A percentile compares a stretch with the other conserved stretches of the same genome.
phyloP scores from a whole-genome alignment of 1,140 invertebrate genomes.

The Hyphantria cunea region DNA sequence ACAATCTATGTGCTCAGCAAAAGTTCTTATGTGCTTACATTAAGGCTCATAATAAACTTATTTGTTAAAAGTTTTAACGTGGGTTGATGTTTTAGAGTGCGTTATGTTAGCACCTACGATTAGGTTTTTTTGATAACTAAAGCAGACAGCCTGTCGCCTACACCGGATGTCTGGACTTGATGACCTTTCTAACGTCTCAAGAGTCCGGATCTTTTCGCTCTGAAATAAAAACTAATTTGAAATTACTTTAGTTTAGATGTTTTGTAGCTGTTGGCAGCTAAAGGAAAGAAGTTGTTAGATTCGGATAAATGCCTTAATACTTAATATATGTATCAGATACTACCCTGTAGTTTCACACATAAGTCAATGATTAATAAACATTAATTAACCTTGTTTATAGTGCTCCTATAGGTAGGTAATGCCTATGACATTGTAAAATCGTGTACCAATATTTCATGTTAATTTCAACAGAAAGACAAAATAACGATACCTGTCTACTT shows the following conservation, averaged over 20 bases:
- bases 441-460: no score
- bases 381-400: no score
- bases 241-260: background rate
- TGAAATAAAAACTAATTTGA: background rate
- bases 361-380: no score
- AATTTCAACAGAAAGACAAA: no score
- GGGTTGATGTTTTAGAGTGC: slow-evolving; percentile 36
- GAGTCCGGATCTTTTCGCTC: background rate
- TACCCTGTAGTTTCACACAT: no score
- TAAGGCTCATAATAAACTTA: slow-evolving; percentile 23
- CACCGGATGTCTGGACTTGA: slow-evolving; percentile 46
- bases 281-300: background rate
- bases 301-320: no score
- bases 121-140: slow-evolving; percentile 40
- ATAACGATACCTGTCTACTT: no score
- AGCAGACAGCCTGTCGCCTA: slow-evolving; percentile 65
- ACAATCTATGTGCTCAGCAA: slow-evolving; percentile 19
- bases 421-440: no score
- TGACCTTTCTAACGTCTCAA: slow-evolving; percentile 7
- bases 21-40: slow-evolving; percentile 16
- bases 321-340: no score
- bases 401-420: no score
- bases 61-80: background rate
- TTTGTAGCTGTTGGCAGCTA: background rate
- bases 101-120: slow-evolving; percentile 39